Evolutionary conservation across 2,797 vertebrate genomes (phyloP).

Genomic region (Vespertilio murinus): DNA sequence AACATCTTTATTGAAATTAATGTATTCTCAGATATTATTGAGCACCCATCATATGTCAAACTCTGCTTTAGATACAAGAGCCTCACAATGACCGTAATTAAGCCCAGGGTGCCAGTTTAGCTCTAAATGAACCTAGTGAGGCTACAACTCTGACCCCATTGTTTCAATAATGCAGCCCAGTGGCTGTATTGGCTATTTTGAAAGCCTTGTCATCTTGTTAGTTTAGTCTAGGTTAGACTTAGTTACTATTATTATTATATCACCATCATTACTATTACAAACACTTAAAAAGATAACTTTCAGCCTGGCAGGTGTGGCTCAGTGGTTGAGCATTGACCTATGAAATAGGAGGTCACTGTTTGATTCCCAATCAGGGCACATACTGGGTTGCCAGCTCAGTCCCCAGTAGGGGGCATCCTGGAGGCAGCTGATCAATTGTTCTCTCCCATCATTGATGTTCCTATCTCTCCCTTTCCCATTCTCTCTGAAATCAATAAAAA

Average conservation of each 20-base stretch:
- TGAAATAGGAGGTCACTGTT: too few relatives aligned
- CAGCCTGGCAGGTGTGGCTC: neutral
- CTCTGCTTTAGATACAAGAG: neutral
- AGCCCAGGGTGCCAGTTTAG: neutral
- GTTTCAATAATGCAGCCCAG: neutral
- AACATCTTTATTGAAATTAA: neutral
- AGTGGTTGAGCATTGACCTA: too few relatives aligned
- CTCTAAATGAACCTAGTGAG: neutral
- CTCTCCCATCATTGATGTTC: too few relatives aligned
- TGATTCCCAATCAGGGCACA: too few relatives aligned
- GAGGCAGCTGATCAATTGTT: too few relatives aligned
- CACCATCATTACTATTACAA: neutral
- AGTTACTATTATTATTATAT: neutral
- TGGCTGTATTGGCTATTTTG: neutral
- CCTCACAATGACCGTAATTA: neutral
- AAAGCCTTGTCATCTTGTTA: neutral
- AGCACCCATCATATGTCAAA: neutral
- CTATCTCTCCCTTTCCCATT: too few relatives aligned
- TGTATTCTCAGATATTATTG: neutral
- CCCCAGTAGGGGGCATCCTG: too few relatives aligned
- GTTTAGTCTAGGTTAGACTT: conserved; percentile 21
- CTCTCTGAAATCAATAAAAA: too few relatives aligned
- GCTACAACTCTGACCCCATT: neutral
- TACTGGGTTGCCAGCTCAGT: too few relatives aligned
- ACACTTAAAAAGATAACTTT: neutral